These are phyloP conservation scores for Australoheros facetus DNA, from an alignment of 2,797 vertebrate genomes.

Conservation along the genomic window DNA sequence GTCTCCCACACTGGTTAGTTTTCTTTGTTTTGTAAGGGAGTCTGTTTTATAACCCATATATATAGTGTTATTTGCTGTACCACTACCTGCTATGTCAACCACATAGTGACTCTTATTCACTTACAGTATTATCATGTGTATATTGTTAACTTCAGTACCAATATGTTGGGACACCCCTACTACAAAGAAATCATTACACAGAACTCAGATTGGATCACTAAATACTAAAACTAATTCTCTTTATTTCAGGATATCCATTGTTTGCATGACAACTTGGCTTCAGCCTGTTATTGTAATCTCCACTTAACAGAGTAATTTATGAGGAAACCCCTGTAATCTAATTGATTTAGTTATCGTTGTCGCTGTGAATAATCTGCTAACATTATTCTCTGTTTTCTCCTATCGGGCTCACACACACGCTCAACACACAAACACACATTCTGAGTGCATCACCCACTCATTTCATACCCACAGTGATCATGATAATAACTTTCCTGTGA, in stretches of 20 bases:
- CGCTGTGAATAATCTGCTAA: constrained; percentile 49
- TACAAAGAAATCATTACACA: not conserved
- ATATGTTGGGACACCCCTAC: not conserved
- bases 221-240: not conserved
- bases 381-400: constrained; percentile 33
- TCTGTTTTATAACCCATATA: not conserved
- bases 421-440: not conserved
- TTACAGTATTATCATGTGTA: not conserved
- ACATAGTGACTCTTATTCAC: not conserved
- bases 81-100: too few relatives aligned
- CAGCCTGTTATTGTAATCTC: constrained; percentile 46
- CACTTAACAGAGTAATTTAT: constrained; percentile 42
- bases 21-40: not conserved
- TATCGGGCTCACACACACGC: constrained; percentile 31
- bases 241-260: constrained; percentile 7
- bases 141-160: not conserved
- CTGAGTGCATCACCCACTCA: constrained; percentile 44
- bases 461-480: constrained; percentile 59
- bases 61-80: not conserved
- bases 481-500: constrained; percentile 53
- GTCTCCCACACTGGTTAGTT: not conserved
- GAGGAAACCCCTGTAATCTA: constrained; percentile 56
- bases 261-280: not conserved
- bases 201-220: not conserved
- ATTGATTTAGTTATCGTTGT: constrained; percentile 61